Percentiles rank a stretch among this genome's conserved stretches.
phyloP scores from a whole-genome alignment of 2,113 vertebrate species.

The Megalops atlanticus region DNA sequence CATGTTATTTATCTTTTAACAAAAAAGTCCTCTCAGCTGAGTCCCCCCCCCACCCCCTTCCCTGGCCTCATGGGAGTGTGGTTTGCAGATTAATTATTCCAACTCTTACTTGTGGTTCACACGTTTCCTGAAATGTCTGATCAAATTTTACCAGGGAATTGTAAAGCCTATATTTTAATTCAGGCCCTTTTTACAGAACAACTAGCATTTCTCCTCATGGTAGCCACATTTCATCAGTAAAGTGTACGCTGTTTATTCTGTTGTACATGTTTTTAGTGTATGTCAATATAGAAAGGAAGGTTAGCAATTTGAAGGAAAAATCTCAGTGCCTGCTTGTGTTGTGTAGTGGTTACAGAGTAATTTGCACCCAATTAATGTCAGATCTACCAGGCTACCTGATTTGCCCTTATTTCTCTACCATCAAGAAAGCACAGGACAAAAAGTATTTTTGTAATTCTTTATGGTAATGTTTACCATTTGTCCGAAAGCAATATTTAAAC shows the following conservation, averaged over 20 bases:
- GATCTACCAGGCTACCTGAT: background rate
- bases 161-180: background rate
- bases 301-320: too few relatives aligned
- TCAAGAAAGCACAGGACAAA: background rate
- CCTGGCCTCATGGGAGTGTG: constrained; percentile 15
- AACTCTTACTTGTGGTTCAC: constrained; percentile 20
- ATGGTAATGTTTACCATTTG: background rate
- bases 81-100: constrained; percentile 25
- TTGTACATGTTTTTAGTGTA: background rate
- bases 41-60: background rate
- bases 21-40: background rate
- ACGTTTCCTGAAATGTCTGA: constrained; percentile 22
- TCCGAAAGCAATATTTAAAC: background rate
- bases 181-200: background rate
- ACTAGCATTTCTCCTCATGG: background rate
- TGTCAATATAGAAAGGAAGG: background rate
- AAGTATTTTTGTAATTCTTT: background rate
- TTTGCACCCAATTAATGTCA: background rate
- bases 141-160: constrained; percentile 18
- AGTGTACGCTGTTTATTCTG: background rate
- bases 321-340: too few relatives aligned
- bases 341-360: too few relatives aligned
- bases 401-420: background rate
- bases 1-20: constrained; percentile 3
- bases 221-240: background rate